These are phyloP conservation scores for Hozukius guyotensis DNA, from an alignment of 2,797 vertebrate species.

Conservation along the genomic window DNA sequence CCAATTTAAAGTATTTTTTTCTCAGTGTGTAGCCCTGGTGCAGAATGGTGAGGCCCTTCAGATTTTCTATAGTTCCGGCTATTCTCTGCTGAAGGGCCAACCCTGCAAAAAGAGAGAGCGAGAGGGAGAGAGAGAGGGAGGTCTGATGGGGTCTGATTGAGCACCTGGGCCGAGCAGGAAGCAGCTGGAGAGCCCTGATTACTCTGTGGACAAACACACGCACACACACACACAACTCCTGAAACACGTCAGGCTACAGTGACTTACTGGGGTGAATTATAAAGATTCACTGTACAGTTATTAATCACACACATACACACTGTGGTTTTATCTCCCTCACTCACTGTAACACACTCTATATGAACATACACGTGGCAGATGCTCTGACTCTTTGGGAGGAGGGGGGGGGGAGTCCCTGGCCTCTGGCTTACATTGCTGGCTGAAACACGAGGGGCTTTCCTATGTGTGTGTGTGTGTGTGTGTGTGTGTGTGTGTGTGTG, in stretches of 20 bases:
- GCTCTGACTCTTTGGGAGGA: slow-evolving; percentile 16
- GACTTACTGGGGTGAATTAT: slow-evolving; percentile 22
- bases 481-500: slow-evolving; percentile 8
- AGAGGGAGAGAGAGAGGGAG: slow-evolving; percentile 8
- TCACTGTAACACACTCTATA: slow-evolving; percentile 9
- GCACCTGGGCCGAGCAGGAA: slow-evolving; percentile 70
- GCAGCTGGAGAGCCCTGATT: slow-evolving; percentile 72
- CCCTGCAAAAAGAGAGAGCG: slow-evolving; percentile 2
- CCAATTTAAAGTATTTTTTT: background rate
- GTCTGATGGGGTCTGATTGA: slow-evolving; percentile 54
- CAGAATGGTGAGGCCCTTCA: background rate
- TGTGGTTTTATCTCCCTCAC: background rate
- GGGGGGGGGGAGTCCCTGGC: slow-evolving; percentile 33
- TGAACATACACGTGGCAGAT: slow-evolving; percentile 52
- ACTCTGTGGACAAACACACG: slow-evolving; percentile 19
- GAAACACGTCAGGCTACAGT: slow-evolving; percentile 30
- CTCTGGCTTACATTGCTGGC: slow-evolving; percentile 46
- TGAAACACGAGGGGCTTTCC: slow-evolving; percentile 63
- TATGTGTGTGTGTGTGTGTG: slow-evolving; percentile 2
- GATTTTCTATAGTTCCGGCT: slow-evolving; percentile 2
- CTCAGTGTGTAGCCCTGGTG: background rate
- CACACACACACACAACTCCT: slow-evolving; percentile 1
- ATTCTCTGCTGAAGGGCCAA: slow-evolving; percentile 21
- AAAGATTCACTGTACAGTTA: slow-evolving; percentile 31
- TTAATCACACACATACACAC: slow-evolving; percentile 22